phyloP scores from a whole-genome alignment of 1,140 invertebrate species.

The Drosophila triauraria region DNA sequence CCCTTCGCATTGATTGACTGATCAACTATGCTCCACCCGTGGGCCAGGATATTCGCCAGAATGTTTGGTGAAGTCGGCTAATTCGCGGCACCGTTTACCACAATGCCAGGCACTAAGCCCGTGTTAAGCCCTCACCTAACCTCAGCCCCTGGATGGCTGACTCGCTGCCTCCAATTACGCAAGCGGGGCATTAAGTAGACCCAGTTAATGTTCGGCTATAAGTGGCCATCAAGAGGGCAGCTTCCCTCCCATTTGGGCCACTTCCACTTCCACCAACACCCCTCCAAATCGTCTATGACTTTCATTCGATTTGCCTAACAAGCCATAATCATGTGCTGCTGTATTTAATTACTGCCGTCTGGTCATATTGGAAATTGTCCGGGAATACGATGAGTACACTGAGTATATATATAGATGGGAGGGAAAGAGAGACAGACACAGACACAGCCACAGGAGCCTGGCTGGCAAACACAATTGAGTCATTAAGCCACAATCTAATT shows the following conservation, averaged over 20 bases:
- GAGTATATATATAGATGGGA: too few relatives aligned
- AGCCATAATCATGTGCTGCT: conserved; percentile 81
- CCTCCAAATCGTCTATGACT: conserved; percentile 54
- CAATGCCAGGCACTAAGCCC: conserved; percentile 39
- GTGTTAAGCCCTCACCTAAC: conserved; percentile 46
- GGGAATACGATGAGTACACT: conserved; percentile 9
- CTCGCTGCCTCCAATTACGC: conserved; percentile 26
- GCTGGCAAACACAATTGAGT: conserved; percentile 76
- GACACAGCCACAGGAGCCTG: conserved; percentile 7
- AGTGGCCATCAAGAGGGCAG: conserved; percentile 53
- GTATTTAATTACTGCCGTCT: conserved; percentile 77
- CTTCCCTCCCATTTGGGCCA: conserved; percentile 5
- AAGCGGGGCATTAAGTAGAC: conserved; percentile 19
- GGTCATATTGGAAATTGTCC: conserved; percentile 66
- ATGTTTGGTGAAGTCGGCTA: conserved; percentile 13
- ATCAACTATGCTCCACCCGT: background rate
- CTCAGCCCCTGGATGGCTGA: background rate
- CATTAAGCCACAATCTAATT: conserved; percentile 82
- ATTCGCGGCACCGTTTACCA: conserved; percentile 24
- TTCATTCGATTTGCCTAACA: conserved; percentile 79
- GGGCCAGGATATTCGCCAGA: background rate
- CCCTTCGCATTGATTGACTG: conserved; percentile 5
- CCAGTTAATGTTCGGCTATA: conserved; percentile 46
- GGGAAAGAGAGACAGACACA: background rate
- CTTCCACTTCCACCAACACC: background rate